Base-by-base conservation (phyloP, 2,888 invertebrate genomes). In the Polydrusus cervinus region DNA sequence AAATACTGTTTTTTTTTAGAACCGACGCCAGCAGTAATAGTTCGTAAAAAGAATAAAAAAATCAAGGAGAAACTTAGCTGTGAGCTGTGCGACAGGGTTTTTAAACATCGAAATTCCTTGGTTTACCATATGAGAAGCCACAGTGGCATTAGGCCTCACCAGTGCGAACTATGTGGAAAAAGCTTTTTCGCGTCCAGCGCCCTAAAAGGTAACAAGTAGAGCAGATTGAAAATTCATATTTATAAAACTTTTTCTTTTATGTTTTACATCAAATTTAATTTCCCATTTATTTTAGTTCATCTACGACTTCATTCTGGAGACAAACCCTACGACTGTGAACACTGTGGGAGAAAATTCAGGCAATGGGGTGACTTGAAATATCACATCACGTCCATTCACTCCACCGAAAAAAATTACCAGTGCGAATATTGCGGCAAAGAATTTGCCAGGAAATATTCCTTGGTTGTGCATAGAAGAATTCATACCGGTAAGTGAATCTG, bases 281-380 rank as follows among this genome's bases (percentile, higher is more conserved):
- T n/a, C n/a, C n/a, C n/a, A n/a, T n/a, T n/a, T 10, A 30, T 68
- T 67, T 62, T 25, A 79, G 94, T 94, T 1, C 96, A 97, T 86
- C 90, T 91, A 81, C 90, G 95, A 20, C 89, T 94, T 18, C 96
- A 97, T 87, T 93, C 93, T 53, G 95, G 93, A n/a, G 93, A 93
- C 82, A 94, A 94, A 79, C 96, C 96, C 0, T 95, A 93, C 87
- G 92, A 93, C 81, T 97, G 96, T 84, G 92, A 93, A 49, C 90
- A 90, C 79, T 96, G 96, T 84, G 93, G 93, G 0, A 90, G 92
- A 2, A 90, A 92, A 81, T 96, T 96, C 87, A 89, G 96, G 0
- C 96, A 96, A 85, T 95, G 95, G 94, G 95, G 95, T 73, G 96
- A 96, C 85, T 89, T 96, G 64, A 95, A 95, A 83, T 95, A 96